These are phyloP conservation scores for Rosalia funebris DNA, from an alignment of 2,888 invertebrate genomes.

Conservation along the genomic window DNA sequence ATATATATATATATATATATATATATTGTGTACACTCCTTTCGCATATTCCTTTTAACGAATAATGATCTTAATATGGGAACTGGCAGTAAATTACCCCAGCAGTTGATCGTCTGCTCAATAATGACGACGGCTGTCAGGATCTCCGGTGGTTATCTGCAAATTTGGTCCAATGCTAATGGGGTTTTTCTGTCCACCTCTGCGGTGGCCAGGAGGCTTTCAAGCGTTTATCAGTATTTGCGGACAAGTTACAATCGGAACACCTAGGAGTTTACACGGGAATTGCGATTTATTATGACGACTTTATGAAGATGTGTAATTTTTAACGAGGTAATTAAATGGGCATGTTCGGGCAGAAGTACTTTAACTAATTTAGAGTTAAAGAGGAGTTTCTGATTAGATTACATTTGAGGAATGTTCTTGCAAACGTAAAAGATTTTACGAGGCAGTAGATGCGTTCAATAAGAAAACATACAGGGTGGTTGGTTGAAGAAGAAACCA, in stretches of 20 bases:
- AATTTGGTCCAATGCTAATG: slow-evolving; percentile 45
- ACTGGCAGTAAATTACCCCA: too few species aligned
- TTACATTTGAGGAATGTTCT: too few species aligned
- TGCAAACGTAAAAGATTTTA: too few species aligned
- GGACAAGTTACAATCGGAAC: slow-evolving; percentile 23
- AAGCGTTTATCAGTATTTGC: background rate
- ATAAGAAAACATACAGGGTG: too few species aligned
- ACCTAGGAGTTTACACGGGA: slow-evolving; percentile 36
- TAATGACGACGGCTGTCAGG: slow-evolving; percentile 28
- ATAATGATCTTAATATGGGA: too few species aligned
- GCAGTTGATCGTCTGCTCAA: slow-evolving; percentile 34
- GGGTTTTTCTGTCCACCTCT: slow-evolving; percentile 44
- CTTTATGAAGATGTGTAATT: slow-evolving; percentile 20
- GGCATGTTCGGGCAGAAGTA: background rate
- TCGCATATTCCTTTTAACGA: too few species aligned
- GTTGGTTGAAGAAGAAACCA: too few species aligned
- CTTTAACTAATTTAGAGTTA: too few species aligned
- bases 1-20: too few species aligned
- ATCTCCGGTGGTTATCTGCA: slow-evolving; percentile 38
- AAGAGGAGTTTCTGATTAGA: too few species aligned
- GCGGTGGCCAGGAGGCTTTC: slow-evolving; percentile 36
- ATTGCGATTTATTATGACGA: slow-evolving; percentile 36
- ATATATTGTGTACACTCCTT: too few species aligned
- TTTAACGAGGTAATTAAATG: slow-evolving; percentile 18
- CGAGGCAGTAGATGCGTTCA: too few species aligned